Evolutionary conservation across 1,140 invertebrate genomes (phyloP).

Genomic region (Caenorhabditis remanei): DNA sequence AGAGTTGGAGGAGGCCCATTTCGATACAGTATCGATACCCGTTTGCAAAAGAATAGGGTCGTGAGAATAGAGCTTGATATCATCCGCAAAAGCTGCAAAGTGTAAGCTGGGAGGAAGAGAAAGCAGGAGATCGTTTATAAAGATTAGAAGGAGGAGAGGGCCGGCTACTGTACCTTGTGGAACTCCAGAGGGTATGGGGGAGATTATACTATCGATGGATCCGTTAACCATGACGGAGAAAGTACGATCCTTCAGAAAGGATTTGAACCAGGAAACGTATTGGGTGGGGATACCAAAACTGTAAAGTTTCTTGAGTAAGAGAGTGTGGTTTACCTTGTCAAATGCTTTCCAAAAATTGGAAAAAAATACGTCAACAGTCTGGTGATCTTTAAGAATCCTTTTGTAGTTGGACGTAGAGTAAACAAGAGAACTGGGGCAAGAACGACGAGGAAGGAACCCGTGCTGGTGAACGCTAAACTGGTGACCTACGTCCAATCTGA

Average conservation of each 20-base stretch:
- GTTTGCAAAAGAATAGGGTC: neutral
- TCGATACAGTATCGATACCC: neutral
- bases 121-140: neutral
- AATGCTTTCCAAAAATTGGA: neutral
- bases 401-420: neutral
- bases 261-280: neutral
- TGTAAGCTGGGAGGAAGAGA: neutral
- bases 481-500: neutral
- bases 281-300: neutral
- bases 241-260: neutral
- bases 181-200: neutral
- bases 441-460: neutral
- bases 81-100: neutral
- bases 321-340: neutral
- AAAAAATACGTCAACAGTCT: neutral
- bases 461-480: neutral
- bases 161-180: neutral
- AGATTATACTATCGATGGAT: neutral
- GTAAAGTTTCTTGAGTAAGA: neutral
- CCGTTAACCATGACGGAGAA: neutral
- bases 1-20: neutral
- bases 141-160: neutral
- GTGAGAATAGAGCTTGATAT: neutral
- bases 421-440: neutral
- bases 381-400: neutral